Percentiles rank a stretch among this genome's conserved stretches.
Evolutionary conservation across 2,888 invertebrate species (phyloP).

Genomic region (Chirona hameri): DNA sequence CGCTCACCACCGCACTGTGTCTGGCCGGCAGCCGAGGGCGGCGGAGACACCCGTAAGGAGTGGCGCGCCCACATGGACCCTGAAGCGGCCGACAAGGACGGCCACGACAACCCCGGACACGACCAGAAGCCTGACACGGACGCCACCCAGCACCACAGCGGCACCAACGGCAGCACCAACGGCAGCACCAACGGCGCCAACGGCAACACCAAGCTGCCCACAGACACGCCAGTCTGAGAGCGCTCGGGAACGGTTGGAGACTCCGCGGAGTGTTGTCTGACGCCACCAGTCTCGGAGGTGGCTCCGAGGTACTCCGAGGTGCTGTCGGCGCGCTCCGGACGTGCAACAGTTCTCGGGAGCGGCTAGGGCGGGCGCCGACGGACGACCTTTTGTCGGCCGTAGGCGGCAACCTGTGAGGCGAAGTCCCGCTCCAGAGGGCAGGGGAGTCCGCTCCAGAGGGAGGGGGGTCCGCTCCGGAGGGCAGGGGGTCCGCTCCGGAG

Average conservation of each 20-base stretch:
- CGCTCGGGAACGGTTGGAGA: background rate
- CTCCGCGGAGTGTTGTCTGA: too few relatives aligned
- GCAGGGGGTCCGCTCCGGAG: too few relatives aligned
- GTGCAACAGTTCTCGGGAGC: background rate
- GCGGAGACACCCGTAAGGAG: background rate
- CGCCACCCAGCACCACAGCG: background rate
- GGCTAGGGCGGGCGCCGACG: background rate
- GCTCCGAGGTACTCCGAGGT: background rate
- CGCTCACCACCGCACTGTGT: background rate
- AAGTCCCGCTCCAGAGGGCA: too few relatives aligned
- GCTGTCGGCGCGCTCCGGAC: background rate
- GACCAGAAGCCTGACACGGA: background rate
- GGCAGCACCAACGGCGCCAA: background rate
- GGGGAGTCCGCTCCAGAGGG: too few relatives aligned
- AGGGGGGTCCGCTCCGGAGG: too few relatives aligned
- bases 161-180: background rate
- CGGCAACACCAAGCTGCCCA: background rate
- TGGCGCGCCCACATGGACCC: slow-evolving; percentile 9
- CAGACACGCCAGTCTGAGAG: slow-evolving; percentile 1
- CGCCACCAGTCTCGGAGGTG: background rate
- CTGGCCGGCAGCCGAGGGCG: background rate
- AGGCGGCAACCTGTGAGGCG: too few relatives aligned
- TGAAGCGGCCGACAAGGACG: background rate
- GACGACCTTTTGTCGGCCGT: background rate
- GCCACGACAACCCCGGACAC: slow-evolving; percentile 6